Conservation (phyloP, 2,797 vertebrate species). For the Acrossocheilus wenchowensis region DNA sequence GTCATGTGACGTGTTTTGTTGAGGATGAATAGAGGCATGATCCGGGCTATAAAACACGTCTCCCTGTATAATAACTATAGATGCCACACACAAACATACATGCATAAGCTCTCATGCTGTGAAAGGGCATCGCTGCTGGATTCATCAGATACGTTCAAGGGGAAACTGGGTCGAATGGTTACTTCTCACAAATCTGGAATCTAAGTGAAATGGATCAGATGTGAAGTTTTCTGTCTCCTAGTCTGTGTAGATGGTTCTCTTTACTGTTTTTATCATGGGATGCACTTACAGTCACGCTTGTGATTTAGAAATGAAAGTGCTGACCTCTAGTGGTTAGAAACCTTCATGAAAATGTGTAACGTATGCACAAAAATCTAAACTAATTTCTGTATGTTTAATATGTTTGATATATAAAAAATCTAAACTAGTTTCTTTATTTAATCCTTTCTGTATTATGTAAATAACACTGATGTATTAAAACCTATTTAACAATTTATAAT, state of each 20-base stretch:
- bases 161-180: background rate
- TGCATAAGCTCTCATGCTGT: background rate
- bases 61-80: background rate
- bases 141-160: background rate
- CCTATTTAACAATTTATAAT: no score
- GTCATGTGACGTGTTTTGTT: conserved; percentile 26
- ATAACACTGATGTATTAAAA: background rate
- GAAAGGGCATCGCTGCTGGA: background rate
- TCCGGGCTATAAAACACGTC: background rate
- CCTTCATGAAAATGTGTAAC: background rate
- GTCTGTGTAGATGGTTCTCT: background rate
- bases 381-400: background rate
- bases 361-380: no score
- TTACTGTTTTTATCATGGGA: background rate
- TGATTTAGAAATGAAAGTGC: conserved; percentile 10
- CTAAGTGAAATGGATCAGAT: background rate
- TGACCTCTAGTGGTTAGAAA: conserved; percentile 32
- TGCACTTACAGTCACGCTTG: background rate
- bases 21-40: conserved; percentile 13
- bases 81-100: conserved; percentile 19
- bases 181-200: background rate
- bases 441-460: background rate
- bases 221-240: background rate
- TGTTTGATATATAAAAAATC: background rate
- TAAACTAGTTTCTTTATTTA: background rate